These are phyloP conservation scores for Acomys russatus DNA, from an alignment of 2,797 vertebrate species.

Conservation along the genomic window DNA sequence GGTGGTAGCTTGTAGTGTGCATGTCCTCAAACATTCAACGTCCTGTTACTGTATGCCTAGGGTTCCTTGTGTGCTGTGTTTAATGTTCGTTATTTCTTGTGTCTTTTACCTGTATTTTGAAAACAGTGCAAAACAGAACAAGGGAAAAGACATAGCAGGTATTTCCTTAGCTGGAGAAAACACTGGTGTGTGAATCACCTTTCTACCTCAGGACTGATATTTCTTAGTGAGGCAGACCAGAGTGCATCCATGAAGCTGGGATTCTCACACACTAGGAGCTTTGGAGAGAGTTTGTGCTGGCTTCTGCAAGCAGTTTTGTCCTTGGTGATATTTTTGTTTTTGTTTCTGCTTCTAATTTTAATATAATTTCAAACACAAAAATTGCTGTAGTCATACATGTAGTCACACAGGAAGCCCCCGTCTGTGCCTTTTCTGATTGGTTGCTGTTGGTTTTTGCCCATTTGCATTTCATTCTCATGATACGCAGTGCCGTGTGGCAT, in stretches of 20 bases:
- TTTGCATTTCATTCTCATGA: neutral
- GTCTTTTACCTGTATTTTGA: slow-evolving; percentile 76
- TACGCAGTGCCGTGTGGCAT: neutral
- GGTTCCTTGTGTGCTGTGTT: slow-evolving; percentile 72
- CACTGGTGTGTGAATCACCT: neutral
- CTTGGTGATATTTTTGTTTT: neutral
- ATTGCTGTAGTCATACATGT: neutral
- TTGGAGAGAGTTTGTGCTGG: neutral
- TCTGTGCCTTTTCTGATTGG: neutral
- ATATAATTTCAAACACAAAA: slow-evolving; percentile 6
- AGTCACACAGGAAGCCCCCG: neutral
- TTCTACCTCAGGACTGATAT: neutral
- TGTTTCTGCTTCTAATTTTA: slow-evolving; percentile 7
- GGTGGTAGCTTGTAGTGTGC: slow-evolving; percentile 74
- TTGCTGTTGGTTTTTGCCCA: neutral
- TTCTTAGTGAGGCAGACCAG: neutral
- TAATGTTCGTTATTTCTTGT: slow-evolving; percentile 71
- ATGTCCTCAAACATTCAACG: slow-evolving; percentile 65
- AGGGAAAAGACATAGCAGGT: neutral
- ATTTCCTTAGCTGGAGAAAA: slow-evolving; percentile 36
- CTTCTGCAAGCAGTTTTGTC: slow-evolving; percentile 51
- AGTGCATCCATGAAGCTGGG: neutral
- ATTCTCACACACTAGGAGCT: neutral
- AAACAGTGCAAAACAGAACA: slow-evolving; percentile 73
- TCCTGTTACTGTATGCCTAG: slow-evolving; percentile 59